A percentile compares a stretch with the other conserved stretches of the same genome.
These are phyloP conservation scores for Calliphora vomitoria DNA, from an alignment of 2,888 invertebrate species.

Conservation along the genomic window DNA sequence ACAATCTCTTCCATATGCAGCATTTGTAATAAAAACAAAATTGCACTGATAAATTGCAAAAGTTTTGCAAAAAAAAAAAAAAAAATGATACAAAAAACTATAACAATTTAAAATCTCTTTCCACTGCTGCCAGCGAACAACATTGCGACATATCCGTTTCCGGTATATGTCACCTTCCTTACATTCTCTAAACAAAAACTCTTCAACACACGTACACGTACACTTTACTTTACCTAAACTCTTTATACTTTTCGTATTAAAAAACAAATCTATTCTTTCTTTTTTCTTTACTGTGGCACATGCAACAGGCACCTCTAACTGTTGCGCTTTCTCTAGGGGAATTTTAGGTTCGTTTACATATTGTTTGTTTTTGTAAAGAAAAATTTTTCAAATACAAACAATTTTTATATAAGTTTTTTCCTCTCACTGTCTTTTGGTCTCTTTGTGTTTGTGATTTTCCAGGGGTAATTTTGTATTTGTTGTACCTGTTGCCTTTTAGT, in stretches of 20 bases:
- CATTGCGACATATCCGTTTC: slow-evolving; percentile 73
- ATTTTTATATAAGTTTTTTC: slow-evolving; percentile 21
- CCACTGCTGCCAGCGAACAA: slow-evolving; percentile 18
- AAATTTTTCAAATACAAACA: background rate
- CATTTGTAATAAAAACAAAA: slow-evolving; percentile 23
- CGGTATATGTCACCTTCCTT: slow-evolving; percentile 58
- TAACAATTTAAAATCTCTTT: slow-evolving; percentile 7
- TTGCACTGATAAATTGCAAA: background rate
- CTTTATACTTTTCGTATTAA: background rate
- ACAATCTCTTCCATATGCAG: slow-evolving; percentile 16
- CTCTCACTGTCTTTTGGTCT: slow-evolving; percentile 16
- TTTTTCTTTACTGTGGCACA: slow-evolving; percentile 56
- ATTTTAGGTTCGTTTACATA: slow-evolving; percentile 21
- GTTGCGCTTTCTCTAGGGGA: slow-evolving; percentile 74
- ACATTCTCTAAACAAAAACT: slow-evolving; percentile 23
- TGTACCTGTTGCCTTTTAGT: slow-evolving; percentile 73
- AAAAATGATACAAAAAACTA: background rate
- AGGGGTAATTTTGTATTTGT: slow-evolving; percentile 50
- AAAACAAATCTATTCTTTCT: background rate
- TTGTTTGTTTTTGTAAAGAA: background rate
- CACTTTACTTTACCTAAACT: slow-evolving; percentile 56
- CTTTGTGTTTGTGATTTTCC: background rate
- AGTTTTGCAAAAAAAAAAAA: slow-evolving; percentile 12
- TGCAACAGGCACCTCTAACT: slow-evolving; percentile 81
- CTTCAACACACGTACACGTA: background rate